Conservation (phyloP, 2,888 invertebrate species). For the Elegia similella region DNA sequence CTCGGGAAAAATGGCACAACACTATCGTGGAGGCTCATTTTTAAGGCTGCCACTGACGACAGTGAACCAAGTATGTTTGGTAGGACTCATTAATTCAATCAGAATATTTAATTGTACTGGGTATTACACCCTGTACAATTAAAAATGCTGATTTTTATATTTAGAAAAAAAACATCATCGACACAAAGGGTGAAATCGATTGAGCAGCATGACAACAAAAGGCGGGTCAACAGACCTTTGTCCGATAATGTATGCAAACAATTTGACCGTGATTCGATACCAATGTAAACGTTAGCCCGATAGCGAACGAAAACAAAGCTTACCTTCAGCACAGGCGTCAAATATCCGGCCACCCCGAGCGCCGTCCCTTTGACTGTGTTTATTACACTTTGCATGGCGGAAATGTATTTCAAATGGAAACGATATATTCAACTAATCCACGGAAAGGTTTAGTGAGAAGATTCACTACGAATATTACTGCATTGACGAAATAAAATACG, state of each 20-base stretch:
- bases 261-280: conserved; percentile 1
- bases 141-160: too few species aligned
- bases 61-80: too few species aligned
- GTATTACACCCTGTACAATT: too few species aligned
- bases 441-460: not conserved
- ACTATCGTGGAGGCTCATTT: too few species aligned
- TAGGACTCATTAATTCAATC: too few species aligned
- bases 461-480: not conserved
- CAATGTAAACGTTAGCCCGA: not conserved
- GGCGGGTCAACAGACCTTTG: not conserved
- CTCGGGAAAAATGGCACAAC: too few species aligned
- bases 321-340: conserved; percentile 98
- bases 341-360: conserved; percentile 96
- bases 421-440: not conserved
- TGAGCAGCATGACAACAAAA: not conserved
- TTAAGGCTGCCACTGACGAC: too few species aligned
- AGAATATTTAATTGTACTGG: too few species aligned
- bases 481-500: not conserved
- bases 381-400: conserved; percentile 95
- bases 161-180: not conserved
- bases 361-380: conserved; percentile 98
- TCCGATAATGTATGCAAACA: conserved; percentile 6
- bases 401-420: not conserved
- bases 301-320: conserved; percentile 25
- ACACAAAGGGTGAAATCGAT: not conserved